Evolutionary conservation across 2,113 vertebrate species (phyloP).

Genomic region (Eretmochelys imbricata): DNA sequence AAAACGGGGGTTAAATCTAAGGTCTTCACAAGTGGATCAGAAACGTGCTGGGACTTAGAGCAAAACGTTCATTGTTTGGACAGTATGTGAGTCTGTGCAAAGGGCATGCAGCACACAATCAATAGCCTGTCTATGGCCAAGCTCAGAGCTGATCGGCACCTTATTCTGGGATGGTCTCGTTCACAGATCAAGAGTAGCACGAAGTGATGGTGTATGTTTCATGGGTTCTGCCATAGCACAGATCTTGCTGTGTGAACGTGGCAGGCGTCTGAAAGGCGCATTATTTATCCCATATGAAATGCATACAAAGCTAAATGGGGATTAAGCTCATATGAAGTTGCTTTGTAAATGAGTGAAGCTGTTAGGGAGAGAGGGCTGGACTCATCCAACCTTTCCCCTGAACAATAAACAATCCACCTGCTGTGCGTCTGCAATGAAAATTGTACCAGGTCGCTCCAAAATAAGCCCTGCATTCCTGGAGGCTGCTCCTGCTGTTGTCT

Average conservation of each 20-base stretch:
- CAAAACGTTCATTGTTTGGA: background rate
- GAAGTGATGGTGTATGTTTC: background rate
- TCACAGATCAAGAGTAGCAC: background rate
- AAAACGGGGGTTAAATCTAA: background rate
- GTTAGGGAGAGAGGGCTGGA: rapidly evolving
- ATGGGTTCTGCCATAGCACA: background rate
- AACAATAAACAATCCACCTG: rapidly evolving
- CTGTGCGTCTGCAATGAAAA: rapidly evolving
- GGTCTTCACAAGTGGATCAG: background rate
- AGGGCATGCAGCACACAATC: background rate
- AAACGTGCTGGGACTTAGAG: background rate
- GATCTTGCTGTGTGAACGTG: no score
- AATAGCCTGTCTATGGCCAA: background rate
- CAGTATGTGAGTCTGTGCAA: background rate
- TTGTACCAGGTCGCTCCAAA: rapidly evolving
- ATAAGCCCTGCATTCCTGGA: rapidly evolving
- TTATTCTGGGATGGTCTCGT: background rate
- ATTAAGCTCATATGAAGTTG: background rate
- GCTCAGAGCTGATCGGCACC: background rate
- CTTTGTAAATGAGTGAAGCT: background rate
- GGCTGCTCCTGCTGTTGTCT: background rate
- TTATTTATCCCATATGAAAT: background rate
- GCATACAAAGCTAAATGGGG: background rate
- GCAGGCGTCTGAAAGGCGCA: background rate
- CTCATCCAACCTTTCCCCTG: no score